Evolutionary conservation across 2,888 invertebrate species (phyloP).

Genomic region (Fragum fragum): DNA sequence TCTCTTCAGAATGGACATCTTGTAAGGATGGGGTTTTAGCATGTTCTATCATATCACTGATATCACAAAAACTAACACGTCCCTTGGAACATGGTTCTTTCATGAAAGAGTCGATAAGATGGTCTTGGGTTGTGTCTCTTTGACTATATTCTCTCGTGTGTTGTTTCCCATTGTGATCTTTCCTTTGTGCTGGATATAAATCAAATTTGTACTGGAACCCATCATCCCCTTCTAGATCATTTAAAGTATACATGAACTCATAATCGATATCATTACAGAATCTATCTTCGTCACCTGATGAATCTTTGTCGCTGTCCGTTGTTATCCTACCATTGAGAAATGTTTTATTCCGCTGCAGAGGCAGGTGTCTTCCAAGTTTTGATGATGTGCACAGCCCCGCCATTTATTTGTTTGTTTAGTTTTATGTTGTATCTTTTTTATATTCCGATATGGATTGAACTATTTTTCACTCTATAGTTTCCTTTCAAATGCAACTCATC

Average conservation of each 20-base stretch:
- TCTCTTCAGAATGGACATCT: background rate
- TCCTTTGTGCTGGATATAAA: conserved; percentile 24
- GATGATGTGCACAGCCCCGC: conserved; percentile 20
- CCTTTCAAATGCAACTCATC: no score
- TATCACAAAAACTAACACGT: conserved; percentile 22
- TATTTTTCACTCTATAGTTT: no score
- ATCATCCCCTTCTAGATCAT: conserved; percentile 43
- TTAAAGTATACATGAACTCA: conserved; percentile 50
- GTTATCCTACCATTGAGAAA: conserved; percentile 42
- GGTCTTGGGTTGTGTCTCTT: background rate
- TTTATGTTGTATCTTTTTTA: no score
- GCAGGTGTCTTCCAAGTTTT: conserved; percentile 31
- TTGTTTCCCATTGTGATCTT: background rate
- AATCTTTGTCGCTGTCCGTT: background rate
- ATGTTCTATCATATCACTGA: background rate
- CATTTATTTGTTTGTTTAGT: background rate
- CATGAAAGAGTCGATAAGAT: background rate
- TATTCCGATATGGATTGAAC: no score
- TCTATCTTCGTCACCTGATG: background rate
- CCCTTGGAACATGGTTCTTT: conserved; percentile 13
- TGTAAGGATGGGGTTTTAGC: background rate
- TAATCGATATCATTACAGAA: conserved; percentile 39
- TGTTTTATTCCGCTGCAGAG: conserved; percentile 26
- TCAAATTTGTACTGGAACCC: conserved; percentile 46
- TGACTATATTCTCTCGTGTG: background rate